Percentiles rank a stretch among this genome's conserved stretches.
These are phyloP conservation scores for Dromococcyx pavoninus DNA, from an alignment of 2,797 vertebrate species.

Conservation along the genomic window DNA sequence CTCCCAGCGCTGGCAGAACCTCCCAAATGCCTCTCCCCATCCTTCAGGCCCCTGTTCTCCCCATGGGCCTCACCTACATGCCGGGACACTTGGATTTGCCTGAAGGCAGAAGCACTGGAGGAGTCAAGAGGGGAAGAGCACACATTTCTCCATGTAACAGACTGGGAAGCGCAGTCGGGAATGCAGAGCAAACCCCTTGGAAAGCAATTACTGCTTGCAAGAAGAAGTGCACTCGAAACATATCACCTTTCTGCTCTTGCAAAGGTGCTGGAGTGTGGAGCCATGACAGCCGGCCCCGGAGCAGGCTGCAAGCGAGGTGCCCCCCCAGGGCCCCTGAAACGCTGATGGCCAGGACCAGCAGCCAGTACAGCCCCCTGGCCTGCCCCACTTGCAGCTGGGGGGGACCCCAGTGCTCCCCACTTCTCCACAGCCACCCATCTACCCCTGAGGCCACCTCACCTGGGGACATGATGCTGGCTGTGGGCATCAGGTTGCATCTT, in stretches of 20 bases:
- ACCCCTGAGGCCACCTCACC: not conserved
- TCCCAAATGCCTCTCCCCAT: not conserved
- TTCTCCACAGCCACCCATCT: not conserved
- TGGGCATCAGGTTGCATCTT: accelerated
- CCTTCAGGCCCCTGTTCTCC: not conserved
- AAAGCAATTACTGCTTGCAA: not conserved
- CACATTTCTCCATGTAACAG: not conserved
- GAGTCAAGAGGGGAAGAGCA: not conserved
- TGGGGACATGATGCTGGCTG: not conserved
- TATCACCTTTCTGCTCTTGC: not conserved
- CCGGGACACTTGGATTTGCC: not conserved
- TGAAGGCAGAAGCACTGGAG: not conserved
- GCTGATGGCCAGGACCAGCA: not conserved
- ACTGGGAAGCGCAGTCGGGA: not conserved
- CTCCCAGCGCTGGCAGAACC: not conserved
- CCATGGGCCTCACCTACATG: not conserved
- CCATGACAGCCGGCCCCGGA: not conserved
- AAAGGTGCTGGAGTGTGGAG: not conserved
- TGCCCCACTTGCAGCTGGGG: accelerated
- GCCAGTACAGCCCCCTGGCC: not conserved
- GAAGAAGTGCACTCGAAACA: not conserved
- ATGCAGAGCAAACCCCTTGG: not conserved
- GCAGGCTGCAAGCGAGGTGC: not conserved
- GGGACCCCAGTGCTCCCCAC: too few relatives aligned
- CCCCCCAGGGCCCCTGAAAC: not conserved